phyloP scores from a whole-genome alignment of 2,113 vertebrate species.

The Sardina pilchardus region DNA sequence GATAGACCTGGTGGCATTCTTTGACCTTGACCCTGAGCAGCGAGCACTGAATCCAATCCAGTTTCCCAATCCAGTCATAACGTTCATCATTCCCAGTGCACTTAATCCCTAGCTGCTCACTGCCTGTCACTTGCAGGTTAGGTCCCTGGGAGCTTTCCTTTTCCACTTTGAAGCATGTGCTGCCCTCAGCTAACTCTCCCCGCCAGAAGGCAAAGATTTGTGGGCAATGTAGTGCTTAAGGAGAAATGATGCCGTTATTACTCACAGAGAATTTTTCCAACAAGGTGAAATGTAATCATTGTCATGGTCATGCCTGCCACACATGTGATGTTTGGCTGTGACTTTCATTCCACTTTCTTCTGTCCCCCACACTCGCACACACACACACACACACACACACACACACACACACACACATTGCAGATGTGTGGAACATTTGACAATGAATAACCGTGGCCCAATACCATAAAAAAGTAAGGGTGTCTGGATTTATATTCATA shows the following conservation, averaged over 20 bases:
- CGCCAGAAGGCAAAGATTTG: background rate
- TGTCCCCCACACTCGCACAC: background rate
- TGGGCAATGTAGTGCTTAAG: background rate
- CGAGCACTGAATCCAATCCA: background rate
- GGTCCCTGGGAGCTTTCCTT: background rate
- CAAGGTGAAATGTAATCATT: conserved; percentile 8
- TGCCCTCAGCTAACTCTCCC: background rate
- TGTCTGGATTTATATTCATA: conserved; percentile 12
- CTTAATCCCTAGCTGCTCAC: background rate
- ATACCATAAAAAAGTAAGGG: background rate
- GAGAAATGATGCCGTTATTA: background rate
- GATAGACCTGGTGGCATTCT: background rate
- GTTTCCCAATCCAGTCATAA: background rate
- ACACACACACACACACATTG: background rate
- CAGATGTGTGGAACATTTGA: background rate
- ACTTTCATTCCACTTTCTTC: background rate
- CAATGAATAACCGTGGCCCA: background rate
- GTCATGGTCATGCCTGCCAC: background rate
- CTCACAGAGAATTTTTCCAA: background rate
- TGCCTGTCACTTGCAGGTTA: background rate
- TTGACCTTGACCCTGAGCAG: background rate
- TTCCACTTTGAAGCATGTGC: background rate
- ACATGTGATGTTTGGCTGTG: background rate
- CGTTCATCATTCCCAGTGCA: background rate
- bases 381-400: too few species aligned